Base-by-base conservation (phyloP, 2,888 invertebrate species). In the Argyresthia goedartella region DNA sequence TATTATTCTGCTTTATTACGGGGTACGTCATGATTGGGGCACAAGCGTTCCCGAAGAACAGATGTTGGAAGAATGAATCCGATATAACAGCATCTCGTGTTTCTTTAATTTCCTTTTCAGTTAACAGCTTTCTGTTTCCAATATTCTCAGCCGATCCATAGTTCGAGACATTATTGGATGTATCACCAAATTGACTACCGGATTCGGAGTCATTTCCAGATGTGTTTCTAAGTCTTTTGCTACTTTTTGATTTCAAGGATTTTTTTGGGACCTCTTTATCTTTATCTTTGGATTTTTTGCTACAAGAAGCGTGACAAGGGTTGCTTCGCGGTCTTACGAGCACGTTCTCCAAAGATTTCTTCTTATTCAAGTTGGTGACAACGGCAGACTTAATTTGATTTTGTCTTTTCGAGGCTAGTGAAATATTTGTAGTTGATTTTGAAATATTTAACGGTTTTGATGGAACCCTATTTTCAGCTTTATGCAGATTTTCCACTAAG, bases 41-140 rank as follows among this genome's bases (percentile, higher is more conserved):
- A 42, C 56, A 59, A 16, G 79, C 60, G 56, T 89, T 88, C 53
- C 91, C 78, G 39, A 93, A 71, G 62, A 93, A 91, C 15, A 93
- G 81, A 71, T 92, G 89, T 70, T 91, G 92, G 61, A 93, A 93
- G 65, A 93, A 93, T 0, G 88, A 87, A 65, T 92, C 88, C 0
- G 90, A 88, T 55, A 90, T 78, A 34, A 91, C 79, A 4, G 87
- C 82, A 59, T 90, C 89, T 56, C 88, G 89, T 51, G 89, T 89
- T 57, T 81, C 78, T 60, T 84, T 86, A 25, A 90, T 86, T 53
- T 90, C 88, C 54, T 88, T 88, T 11, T 65, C 59, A 57, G 57
- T 69, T 39, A 73, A 59, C 61, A 56, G 56, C 62, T 67, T 4
- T 25, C 64, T 68, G 49, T 57, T 59, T 49, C 61, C 57, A 25